phyloP scores from a whole-genome alignment of 2,113 vertebrate species.

The Raja brachyura region DNA sequence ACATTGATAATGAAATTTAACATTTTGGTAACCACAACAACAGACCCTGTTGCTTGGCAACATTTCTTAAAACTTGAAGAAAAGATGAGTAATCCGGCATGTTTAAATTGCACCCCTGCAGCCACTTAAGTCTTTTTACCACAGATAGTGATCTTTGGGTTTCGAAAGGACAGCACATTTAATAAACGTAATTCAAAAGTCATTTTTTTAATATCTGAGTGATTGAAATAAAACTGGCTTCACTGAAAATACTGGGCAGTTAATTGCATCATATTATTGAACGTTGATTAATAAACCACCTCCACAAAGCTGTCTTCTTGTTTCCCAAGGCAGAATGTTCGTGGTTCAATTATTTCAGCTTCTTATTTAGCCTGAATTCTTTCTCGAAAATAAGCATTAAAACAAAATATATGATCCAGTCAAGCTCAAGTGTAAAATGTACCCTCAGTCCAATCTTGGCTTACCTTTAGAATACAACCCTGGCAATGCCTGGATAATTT shows the following conservation, averaged over 20 bases:
- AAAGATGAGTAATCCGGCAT: background rate
- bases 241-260: background rate
- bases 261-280: background rate
- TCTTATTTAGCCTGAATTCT: background rate
- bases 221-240: background rate
- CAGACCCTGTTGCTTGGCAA: background rate
- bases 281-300: background rate
- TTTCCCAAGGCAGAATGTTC: background rate
- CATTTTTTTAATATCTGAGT: background rate
- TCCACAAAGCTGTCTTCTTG: background rate
- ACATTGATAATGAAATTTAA: background rate
- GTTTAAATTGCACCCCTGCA: background rate
- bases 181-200: background rate
- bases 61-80: slow-evolving; percentile 5
- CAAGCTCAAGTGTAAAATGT: background rate
- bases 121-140: background rate
- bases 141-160: background rate
- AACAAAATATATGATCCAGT: background rate
- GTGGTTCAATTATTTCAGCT: slow-evolving; percentile 10
- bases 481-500: background rate
- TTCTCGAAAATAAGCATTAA: background rate
- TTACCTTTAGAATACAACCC: background rate
- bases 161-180: background rate
- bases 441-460: background rate
- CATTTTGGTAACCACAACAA: slow-evolving; percentile 11